Conservation (phyloP, 2,797 vertebrate genomes). For the Protonibea diacanthus region DNA sequence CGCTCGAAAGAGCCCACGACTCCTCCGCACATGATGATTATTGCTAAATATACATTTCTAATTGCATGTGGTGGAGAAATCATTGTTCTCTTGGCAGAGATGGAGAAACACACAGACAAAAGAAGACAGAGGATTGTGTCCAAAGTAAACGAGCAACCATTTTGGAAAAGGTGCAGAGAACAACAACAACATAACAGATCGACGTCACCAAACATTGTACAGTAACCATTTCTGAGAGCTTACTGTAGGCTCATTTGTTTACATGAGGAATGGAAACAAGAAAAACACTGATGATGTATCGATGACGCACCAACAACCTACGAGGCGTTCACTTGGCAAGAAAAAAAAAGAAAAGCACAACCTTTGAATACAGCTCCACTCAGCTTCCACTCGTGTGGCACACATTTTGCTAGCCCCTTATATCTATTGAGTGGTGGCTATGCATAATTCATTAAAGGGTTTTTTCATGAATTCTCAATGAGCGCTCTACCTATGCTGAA, state of each 20-base stretch:
- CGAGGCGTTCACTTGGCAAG: background rate
- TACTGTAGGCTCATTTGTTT: background rate
- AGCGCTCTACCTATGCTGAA: constrained; percentile 53
- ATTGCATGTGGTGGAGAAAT: background rate
- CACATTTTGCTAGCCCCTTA: constrained; percentile 32
- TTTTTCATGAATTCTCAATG: constrained; percentile 63
- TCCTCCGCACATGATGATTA: background rate
- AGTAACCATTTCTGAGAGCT: background rate
- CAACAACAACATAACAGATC: background rate
- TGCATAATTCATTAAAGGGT: constrained; percentile 75
- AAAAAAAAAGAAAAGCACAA: constrained; percentile 28
- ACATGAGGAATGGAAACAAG: background rate
- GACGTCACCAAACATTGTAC: no score
- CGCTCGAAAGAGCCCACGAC: no score
- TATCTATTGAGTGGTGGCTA: constrained; percentile 48
- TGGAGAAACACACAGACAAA: background rate
- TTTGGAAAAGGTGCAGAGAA: background rate
- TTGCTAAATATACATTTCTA: background rate
- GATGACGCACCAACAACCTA: background rate
- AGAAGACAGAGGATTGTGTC: background rate
- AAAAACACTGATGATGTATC: background rate
- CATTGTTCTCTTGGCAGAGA: background rate
- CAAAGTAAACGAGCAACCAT: no score
- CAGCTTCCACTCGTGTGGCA: constrained; percentile 23
- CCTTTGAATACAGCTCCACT: constrained; percentile 24